Conservation (phyloP, 53 echinoderm and acorn worm genomes). For the Zoroaster sp. region DNA sequence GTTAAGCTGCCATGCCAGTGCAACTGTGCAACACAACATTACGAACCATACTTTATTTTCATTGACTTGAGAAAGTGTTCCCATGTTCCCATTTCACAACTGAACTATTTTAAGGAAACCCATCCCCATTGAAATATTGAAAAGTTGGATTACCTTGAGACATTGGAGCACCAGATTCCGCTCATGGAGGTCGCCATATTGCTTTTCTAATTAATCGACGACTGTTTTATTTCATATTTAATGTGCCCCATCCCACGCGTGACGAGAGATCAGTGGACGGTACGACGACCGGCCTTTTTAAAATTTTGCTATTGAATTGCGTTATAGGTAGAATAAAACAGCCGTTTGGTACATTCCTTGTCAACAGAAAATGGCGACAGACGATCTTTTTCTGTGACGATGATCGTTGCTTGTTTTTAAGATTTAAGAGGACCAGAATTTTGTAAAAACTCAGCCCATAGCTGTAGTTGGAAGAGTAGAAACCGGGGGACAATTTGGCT, state of each 20-base stretch:
- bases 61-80: too few species aligned
- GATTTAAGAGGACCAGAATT: background rate
- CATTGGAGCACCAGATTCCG: background rate
- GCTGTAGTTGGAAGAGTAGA: background rate
- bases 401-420: background rate
- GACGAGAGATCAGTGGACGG: background rate
- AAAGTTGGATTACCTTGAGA: constrained; percentile 11
- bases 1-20: too few species aligned
- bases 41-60: too few species aligned
- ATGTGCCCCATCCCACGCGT: background rate
- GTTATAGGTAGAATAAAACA: constrained; percentile 10
- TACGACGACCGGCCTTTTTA: background rate
- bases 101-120: too few species aligned
- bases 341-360: constrained; percentile 36
- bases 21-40: too few species aligned
- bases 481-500: background rate
- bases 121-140: too few species aligned
- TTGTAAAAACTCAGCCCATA: too few species aligned
- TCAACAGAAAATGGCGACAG: constrained; percentile 9
- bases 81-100: too few species aligned
- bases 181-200: constrained; percentile 32
- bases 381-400: background rate
- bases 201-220: background rate
- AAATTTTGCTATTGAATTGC: background rate
- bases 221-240: background rate